Evolutionary conservation across 2,113 vertebrate genomes (phyloP).

Genomic region (Rhabdomys dilectus): DNA sequence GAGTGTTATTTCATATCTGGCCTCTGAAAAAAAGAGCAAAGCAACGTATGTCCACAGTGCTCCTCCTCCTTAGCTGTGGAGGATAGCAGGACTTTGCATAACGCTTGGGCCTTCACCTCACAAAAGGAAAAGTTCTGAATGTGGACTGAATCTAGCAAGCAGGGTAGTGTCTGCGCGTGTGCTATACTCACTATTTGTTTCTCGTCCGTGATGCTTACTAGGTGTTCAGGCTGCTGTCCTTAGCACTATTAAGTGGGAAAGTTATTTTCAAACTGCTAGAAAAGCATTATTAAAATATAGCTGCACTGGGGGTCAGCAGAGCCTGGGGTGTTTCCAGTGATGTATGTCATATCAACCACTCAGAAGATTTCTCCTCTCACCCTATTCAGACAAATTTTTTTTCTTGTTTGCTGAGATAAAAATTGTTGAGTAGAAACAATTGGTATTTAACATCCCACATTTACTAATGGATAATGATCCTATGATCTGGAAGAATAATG

Average conservation of each 20-base stretch:
- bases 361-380: slow-evolving; percentile 60
- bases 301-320: slow-evolving; percentile 66
- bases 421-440: slow-evolving; percentile 72
- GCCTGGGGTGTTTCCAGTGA: slow-evolving; percentile 59
- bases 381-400: slow-evolving; percentile 38
- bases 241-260: slow-evolving; percentile 71
- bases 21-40: slow-evolving; percentile 21
- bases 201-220: slow-evolving; percentile 55
- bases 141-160: slow-evolving; percentile 6
- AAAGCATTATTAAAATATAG: slow-evolving; percentile 76
- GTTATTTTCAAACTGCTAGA: slow-evolving; percentile 73
- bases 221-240: slow-evolving; percentile 59
- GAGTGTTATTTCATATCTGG: slow-evolving; percentile 15
- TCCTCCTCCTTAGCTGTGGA: neutral
- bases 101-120: neutral
- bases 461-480: slow-evolving; percentile 62
- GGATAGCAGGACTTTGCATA: neutral
- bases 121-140: slow-evolving; percentile 29
- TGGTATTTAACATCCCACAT: slow-evolving; percentile 61
- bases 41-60: neutral
- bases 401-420: slow-evolving; percentile 59
- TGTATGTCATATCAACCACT: slow-evolving; percentile 71
- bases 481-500: slow-evolving; percentile 67
- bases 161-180: neutral
- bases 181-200: slow-evolving; percentile 47